These are phyloP conservation scores for Diachasmimorpha longicaudata DNA, from an alignment of 1,140 invertebrate genomes.

Conservation along the genomic window DNA sequence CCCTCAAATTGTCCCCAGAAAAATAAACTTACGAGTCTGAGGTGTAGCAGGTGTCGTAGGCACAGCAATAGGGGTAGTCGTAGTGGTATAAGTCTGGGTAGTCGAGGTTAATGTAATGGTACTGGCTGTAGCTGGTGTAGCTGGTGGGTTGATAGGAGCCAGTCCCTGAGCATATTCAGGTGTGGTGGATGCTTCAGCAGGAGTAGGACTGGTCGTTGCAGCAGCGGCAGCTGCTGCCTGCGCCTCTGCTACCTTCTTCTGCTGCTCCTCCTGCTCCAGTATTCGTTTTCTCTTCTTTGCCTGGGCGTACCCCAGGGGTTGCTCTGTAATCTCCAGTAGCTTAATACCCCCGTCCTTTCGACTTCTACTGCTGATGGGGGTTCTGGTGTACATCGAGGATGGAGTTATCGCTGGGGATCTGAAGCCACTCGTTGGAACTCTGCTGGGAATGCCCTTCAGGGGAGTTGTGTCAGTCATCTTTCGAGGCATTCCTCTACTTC, in stretches of 20 bases:
- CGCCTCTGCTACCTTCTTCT: slow-evolving; percentile 72
- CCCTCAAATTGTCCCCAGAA: too few relatives aligned
- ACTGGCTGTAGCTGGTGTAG: slow-evolving; percentile 42
- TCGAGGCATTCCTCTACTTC: slow-evolving; percentile 91
- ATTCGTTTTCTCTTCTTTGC: slow-evolving; percentile 67
- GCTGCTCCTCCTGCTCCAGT: slow-evolving; percentile 79
- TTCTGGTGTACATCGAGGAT: slow-evolving; percentile 61
- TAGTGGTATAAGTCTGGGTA: slow-evolving; percentile 42
- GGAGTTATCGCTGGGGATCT: slow-evolving; percentile 67
- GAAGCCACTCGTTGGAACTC: slow-evolving; percentile 73
- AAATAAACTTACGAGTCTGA: slow-evolving; percentile 3
- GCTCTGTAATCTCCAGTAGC: slow-evolving; percentile 90
- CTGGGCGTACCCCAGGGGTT: slow-evolving; percentile 76
- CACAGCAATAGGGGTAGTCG: slow-evolving; percentile 41
- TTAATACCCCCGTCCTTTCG: slow-evolving; percentile 92
- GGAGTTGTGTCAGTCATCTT: slow-evolving; percentile 97
- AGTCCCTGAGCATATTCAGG: slow-evolving; percentile 82
- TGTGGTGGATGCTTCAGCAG: slow-evolving; percentile 62
- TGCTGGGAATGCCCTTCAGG: slow-evolving; percentile 86
- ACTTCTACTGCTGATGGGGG: slow-evolving; percentile 60
- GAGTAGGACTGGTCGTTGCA: slow-evolving; percentile 52
- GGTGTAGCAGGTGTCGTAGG: background rate
- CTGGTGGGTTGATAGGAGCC: slow-evolving; percentile 60
- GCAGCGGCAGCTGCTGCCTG: slow-evolving; percentile 62
- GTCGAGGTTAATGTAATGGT: slow-evolving; percentile 45